phyloP scores from a whole-genome alignment of 2,797 vertebrate species.

The Alca torda region DNA sequence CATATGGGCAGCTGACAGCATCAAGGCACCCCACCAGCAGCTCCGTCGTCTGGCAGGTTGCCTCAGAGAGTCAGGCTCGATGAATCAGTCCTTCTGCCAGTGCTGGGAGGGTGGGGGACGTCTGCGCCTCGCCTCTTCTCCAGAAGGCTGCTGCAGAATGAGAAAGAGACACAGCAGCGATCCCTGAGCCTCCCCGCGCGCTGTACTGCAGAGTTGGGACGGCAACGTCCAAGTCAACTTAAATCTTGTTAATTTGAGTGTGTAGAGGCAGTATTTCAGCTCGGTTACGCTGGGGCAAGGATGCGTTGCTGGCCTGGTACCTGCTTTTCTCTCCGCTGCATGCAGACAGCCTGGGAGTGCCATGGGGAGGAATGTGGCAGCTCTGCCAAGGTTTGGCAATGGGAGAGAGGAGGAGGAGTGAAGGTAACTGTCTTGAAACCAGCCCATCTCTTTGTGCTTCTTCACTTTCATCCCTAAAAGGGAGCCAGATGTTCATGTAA shows the following conservation, averaged over 20 bases:
- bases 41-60: slow-evolving; percentile 48
- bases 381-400: accelerated
- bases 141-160: not conserved
- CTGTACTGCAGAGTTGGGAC: not conserved
- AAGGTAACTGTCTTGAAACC: not conserved
- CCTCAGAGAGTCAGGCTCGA: not conserved
- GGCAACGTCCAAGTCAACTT: not conserved
- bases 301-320: not conserved
- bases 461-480: not conserved
- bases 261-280: not conserved
- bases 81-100: slow-evolving; percentile 32
- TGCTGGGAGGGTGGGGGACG: not conserved
- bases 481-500: not conserved
- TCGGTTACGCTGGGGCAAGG: not conserved
- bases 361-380: not conserved
- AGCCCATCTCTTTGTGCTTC: not conserved
- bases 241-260: not conserved
- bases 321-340: not conserved
- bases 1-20: slow-evolving; percentile 53
- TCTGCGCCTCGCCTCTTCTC: not conserved
- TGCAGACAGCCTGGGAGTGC: not conserved
- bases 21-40: slow-evolving; percentile 32
- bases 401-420: not conserved
- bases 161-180: not conserved
- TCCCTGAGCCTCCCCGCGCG: accelerated